Conservation (phyloP, 2,888 invertebrate species). For the Drepana falcataria region DNA sequence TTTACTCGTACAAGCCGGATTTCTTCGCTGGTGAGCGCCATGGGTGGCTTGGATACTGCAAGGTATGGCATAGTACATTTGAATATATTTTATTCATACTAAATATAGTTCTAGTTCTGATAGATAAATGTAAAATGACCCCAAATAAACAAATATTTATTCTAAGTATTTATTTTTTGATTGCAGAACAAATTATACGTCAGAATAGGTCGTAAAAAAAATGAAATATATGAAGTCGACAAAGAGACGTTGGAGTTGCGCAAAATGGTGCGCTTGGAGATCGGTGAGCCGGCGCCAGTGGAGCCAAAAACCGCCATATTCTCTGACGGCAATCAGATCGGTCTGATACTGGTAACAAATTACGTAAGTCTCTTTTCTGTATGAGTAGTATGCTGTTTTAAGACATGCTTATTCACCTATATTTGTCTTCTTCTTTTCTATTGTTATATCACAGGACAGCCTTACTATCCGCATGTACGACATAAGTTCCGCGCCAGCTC, state of each 20-base stretch:
- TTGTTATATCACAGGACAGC: slow-evolving; percentile 43
- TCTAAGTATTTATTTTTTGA: slow-evolving; percentile 12
- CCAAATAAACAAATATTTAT: too few relatives aligned
- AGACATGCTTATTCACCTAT: too few relatives aligned
- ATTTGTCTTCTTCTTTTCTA: too few relatives aligned
- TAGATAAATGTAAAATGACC: not conserved
- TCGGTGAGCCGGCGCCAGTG: slow-evolving; percentile 40
- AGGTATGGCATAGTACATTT: slow-evolving; percentile 67
- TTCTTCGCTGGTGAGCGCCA: slow-evolving; percentile 89
- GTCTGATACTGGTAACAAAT: slow-evolving; percentile 59
- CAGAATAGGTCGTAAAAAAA: slow-evolving; percentile 78
- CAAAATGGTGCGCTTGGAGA: slow-evolving; percentile 51
- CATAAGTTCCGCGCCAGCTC: slow-evolving; percentile 36
- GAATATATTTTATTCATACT: not conserved
- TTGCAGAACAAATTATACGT: slow-evolving; percentile 89
- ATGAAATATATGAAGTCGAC: slow-evolving; percentile 66
- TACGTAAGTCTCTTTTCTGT: too few relatives aligned
- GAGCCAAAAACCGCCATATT: slow-evolving; percentile 65
- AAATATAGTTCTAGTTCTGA: not conserved
- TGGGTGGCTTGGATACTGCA: slow-evolving; percentile 92
- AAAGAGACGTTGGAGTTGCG: slow-evolving; percentile 59
- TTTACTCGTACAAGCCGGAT: slow-evolving; percentile 87
- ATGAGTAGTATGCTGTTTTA: too few relatives aligned
- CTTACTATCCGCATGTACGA: slow-evolving; percentile 61
- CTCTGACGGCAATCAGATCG: slow-evolving; percentile 69